Evolutionary conservation across 2,888 invertebrate genomes (phyloP).

Genomic region (Drosophila testacea): DNA sequence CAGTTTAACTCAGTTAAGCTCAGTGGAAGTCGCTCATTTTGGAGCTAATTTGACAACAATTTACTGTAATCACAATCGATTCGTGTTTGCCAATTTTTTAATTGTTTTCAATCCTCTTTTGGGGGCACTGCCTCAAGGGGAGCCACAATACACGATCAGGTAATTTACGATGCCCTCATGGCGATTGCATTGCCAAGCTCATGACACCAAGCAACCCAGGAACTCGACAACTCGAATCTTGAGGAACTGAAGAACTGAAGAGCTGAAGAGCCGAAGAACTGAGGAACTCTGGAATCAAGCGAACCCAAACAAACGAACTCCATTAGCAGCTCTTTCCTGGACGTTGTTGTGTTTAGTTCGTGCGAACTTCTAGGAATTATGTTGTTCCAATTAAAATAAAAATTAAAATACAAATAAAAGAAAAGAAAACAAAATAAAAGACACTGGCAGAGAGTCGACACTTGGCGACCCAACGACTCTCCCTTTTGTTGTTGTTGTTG

Average conservation of each 20-base stretch:
- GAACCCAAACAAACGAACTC: constrained; percentile 71
- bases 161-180: constrained; percentile 82
- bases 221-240: constrained; percentile 10
- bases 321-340: constrained; percentile 68
- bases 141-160: constrained; percentile 76
- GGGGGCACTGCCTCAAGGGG: constrained; percentile 30
- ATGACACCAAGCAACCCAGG: constrained; percentile 60
- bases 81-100: constrained; percentile 84
- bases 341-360: constrained; percentile 66
- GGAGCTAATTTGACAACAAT: constrained; percentile 83
- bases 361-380: constrained; percentile 84
- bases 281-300: constrained; percentile 19
- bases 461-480: constrained; percentile 58
- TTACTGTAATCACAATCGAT: constrained; percentile 83
- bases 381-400: constrained; percentile 85
- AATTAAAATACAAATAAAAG: constrained; percentile 72
- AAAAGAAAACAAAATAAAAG: constrained; percentile 57
- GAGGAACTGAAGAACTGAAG: background rate
- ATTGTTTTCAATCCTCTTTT: constrained; percentile 83
- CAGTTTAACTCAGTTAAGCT: constrained; percentile 1
- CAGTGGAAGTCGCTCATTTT: constrained; percentile 71
- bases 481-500: constrained; percentile 50
- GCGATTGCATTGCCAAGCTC: constrained; percentile 76
- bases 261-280: constrained; percentile 10
- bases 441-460: constrained; percentile 61